Evolutionary conservation across 2,888 invertebrate species (phyloP).

Genomic region (Eumerus sabulonum): DNA sequence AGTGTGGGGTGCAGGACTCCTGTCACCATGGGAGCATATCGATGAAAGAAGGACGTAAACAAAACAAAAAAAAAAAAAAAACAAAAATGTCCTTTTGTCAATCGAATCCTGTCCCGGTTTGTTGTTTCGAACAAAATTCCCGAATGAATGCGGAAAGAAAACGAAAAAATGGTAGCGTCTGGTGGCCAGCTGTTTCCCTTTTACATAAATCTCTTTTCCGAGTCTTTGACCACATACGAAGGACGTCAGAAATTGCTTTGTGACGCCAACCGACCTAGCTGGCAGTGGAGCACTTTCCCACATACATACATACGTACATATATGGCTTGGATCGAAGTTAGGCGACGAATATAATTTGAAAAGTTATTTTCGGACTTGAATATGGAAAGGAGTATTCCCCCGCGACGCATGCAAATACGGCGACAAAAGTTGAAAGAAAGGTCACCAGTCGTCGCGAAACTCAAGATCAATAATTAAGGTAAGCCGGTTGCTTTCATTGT

Average conservation of each 20-base stretch:
- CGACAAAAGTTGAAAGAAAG: not conserved
- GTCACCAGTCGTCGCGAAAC: conserved; percentile 6
- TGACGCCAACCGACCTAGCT: not conserved
- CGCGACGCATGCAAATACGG: no score
- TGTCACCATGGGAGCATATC: conserved; percentile 1
- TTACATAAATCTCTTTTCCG: conserved; percentile 42
- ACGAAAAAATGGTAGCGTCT: conserved; percentile 31
- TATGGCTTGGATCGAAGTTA: conserved; percentile 5
- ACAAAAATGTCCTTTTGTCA: conserved; percentile 30
- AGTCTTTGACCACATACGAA: conserved; percentile 49
- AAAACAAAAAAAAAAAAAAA: not conserved
- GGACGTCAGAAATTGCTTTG: conserved; percentile 5
- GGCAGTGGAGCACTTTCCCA: not conserved
- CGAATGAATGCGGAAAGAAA: not conserved
- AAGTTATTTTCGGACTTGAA: not conserved
- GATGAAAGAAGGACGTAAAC: conserved; percentile 11
- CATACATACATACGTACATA: conserved; percentile 2
- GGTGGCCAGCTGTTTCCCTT: conserved; percentile 45
- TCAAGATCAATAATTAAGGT: conserved; percentile 18
- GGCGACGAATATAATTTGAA: conserved; percentile 1
- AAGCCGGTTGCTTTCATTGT: not conserved
- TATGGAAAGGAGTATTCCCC: not conserved
- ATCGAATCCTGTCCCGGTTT: conserved; percentile 11
- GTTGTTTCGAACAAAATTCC: conserved; percentile 5
- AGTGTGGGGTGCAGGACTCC: conserved; percentile 2